phyloP scores from a whole-genome alignment of 2,113 vertebrate species.

The Elachura formosa region DNA sequence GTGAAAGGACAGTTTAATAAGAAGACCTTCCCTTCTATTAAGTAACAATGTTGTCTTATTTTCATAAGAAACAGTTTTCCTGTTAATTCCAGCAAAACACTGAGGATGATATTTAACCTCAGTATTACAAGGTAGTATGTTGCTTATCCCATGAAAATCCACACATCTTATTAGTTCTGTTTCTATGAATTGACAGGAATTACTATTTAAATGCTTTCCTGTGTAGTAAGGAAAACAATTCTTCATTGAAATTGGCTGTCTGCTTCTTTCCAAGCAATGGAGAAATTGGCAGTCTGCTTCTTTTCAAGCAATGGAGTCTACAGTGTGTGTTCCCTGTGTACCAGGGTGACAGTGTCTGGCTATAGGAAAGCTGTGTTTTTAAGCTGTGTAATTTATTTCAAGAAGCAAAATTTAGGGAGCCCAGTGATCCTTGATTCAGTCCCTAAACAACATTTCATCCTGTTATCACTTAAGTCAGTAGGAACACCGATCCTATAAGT shows the following conservation, averaged over 20 bases:
- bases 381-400: not conserved
- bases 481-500: not conserved
- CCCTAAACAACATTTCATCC: not conserved
- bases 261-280: not conserved
- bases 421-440: not conserved
- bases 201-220: slow-evolving; percentile 61
- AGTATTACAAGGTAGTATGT: not conserved
- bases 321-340: not conserved
- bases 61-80: not conserved
- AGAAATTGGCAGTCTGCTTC: not conserved
- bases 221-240: slow-evolving; percentile 32
- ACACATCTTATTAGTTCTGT: not conserved
- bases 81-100: not conserved
- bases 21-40: not conserved
- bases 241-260: slow-evolving; percentile 19
- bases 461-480: not conserved
- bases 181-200: slow-evolving; percentile 46
- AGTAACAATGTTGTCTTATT: not conserved
- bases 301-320: not conserved
- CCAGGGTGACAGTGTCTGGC: not conserved
- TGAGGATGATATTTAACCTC: not conserved
- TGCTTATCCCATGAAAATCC: not conserved
- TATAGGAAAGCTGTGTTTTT: not conserved
- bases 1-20: not conserved
- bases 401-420: not conserved